phyloP scores from a whole-genome alignment of 2,888 invertebrate species.

The Luperina testacea region DNA sequence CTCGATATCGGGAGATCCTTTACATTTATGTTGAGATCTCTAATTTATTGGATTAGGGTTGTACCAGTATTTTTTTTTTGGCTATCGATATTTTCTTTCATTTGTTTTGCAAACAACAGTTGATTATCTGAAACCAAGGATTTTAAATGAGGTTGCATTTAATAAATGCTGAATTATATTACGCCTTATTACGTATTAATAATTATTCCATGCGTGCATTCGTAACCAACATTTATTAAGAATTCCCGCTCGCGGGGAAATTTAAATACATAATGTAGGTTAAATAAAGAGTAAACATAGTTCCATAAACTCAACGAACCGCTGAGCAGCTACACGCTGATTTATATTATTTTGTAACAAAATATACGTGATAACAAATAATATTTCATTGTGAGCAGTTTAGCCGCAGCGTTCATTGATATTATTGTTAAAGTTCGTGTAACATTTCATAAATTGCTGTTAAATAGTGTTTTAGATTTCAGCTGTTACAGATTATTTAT shows the following conservation, averaged over 20 bases:
- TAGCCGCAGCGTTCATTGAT: conserved; percentile 39
- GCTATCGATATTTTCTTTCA: conserved; percentile 11
- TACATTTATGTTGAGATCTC: conserved; percentile 28
- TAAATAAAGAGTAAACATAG: conserved; percentile 41
- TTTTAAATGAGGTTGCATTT: background rate
- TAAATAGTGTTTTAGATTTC: conserved; percentile 21
- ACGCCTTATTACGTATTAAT: background rate
- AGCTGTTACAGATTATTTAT: conserved; percentile 30
- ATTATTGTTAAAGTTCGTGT: conserved; percentile 38
- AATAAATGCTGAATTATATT: conserved; percentile 4
- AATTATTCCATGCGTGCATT: conserved; percentile 5
- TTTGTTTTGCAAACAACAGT: background rate
- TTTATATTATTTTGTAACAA: conserved; percentile 40
- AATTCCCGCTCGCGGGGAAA: conserved; percentile 1
- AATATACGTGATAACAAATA: conserved; percentile 49
- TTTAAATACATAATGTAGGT: conserved; percentile 13
- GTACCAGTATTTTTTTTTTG: background rate
- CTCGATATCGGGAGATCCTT: conserved; percentile 25
- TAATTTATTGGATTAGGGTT: conserved; percentile 22
- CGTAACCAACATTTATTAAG: conserved; percentile 12
- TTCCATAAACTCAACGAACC: conserved; percentile 27
- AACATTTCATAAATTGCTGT: conserved; percentile 35
- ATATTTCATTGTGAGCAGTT: conserved; percentile 53
- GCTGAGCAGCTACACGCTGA: conserved; percentile 15
- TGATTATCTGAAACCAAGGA: background rate